phyloP scores from a whole-genome alignment of 2,113 vertebrate species.

The Grammomys dolichurus region DNA sequence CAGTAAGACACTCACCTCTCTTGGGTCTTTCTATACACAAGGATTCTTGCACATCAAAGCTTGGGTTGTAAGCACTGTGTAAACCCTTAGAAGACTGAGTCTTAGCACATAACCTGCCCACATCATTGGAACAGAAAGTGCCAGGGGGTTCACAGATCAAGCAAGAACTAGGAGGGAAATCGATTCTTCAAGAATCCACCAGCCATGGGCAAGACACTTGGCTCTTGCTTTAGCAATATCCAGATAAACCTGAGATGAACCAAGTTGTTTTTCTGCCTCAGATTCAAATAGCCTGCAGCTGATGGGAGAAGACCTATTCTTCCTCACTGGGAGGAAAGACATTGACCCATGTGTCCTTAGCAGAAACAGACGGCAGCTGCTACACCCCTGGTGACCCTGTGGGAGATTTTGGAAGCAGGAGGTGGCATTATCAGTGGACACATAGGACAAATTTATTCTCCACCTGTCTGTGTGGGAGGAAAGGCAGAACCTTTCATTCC shows the following conservation, averaged over 20 bases:
- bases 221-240: neutral
- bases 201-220: neutral
- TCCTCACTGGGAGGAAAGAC: neutral
- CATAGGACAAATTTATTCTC: neutral
- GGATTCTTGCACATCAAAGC: neutral
- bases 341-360: neutral
- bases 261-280: neutral
- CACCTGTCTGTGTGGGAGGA: rapidly evolving
- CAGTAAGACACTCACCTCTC: too few species aligned
- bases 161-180: neutral
- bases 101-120: neutral
- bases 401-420: neutral
- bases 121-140: neutral
- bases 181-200: neutral
- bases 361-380: too few species aligned
- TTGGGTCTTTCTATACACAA: too few species aligned
- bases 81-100: neutral
- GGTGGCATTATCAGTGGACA: rapidly evolving
- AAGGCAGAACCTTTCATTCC: neutral
- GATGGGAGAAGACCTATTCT: neutral
- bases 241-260: neutral
- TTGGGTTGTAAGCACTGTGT: neutral
- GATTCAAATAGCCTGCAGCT: neutral
- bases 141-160: neutral
- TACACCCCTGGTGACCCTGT: rapidly evolving